Conservation (phyloP, 2,888 invertebrate genomes). For the Melikaiella ostensackeni region DNA sequence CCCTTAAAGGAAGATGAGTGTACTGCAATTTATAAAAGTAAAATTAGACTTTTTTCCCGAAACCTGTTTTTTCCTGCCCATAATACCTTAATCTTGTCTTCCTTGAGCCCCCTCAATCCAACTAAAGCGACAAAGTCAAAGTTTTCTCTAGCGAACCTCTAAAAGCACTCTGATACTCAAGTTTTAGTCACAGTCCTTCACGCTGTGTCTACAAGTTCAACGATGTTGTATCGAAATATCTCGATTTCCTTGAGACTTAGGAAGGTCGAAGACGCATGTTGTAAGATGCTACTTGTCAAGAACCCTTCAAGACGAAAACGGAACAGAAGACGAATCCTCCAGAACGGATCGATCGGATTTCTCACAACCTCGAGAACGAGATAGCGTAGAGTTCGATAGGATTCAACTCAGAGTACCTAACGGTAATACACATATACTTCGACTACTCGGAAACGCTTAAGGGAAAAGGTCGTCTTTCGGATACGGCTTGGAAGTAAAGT, state of each 20-base stretch:
- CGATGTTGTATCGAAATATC: conserved; percentile 34
- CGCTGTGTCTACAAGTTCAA: conserved; percentile 16
- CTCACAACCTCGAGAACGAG: conserved; percentile 28
- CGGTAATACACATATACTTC: conserved; percentile 28
- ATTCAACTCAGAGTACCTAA: conserved; percentile 1
- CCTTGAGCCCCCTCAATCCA: background rate
- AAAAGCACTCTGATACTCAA: conserved; percentile 23
- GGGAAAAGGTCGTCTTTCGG: conserved; percentile 59
- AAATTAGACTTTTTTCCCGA: too few species aligned
- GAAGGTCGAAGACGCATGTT: background rate
- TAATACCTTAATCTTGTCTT: background rate
- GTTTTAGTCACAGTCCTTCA: conserved; percentile 15
- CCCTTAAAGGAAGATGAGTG: too few species aligned
- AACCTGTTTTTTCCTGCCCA: too few species aligned
- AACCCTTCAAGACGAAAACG: conserved; percentile 26
- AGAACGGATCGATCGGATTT: conserved; percentile 23
- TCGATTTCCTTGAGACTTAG: conserved; percentile 25
- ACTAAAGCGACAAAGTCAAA: background rate
- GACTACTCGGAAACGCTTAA: conserved; percentile 55
- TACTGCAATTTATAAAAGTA: too few species aligned
- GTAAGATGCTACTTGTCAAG: conserved; percentile 22
- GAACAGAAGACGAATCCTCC: conserved; percentile 4
- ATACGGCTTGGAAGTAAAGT: conserved; percentile 61
- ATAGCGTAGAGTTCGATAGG: conserved; percentile 36
- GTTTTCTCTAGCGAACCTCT: background rate